These are phyloP conservation scores for Anarrhichthys ocellatus DNA, from an alignment of 2,113 vertebrate species.

Conservation along the genomic window DNA sequence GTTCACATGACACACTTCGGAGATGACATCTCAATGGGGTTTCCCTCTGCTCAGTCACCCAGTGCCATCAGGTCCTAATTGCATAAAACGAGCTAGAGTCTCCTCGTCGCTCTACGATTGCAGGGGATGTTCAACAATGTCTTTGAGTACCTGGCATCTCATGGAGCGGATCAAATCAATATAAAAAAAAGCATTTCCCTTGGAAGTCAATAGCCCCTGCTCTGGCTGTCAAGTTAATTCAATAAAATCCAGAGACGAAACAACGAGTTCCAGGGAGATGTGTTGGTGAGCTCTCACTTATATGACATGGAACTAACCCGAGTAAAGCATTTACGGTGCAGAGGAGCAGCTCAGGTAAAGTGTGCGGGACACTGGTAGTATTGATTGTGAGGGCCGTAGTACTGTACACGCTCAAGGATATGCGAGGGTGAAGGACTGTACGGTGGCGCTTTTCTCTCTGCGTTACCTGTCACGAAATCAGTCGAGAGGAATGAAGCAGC, in stretches of 20 bases:
- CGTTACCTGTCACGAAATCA: slow-evolving; percentile 68
- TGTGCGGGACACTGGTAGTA: slow-evolving; percentile 28
- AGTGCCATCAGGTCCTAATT: slow-evolving; percentile 59
- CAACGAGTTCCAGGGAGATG: slow-evolving; percentile 8
- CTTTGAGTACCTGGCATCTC: slow-evolving; percentile 59
- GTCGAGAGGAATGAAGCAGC: slow-evolving; percentile 60
- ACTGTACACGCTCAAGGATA: slow-evolving; percentile 22
- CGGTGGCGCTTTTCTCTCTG: slow-evolving; percentile 26
- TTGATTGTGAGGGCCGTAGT: slow-evolving; percentile 25
- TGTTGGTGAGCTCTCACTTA: slow-evolving; percentile 20
- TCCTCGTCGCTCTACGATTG: slow-evolving; percentile 1
- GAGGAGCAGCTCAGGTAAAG: background rate
- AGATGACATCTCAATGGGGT: slow-evolving; percentile 58
- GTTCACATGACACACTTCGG: slow-evolving; percentile 71
- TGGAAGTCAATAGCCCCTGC: slow-evolving; percentile 33
- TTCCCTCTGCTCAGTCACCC: slow-evolving; percentile 65
- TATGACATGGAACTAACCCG: background rate
- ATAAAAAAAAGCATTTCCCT: slow-evolving; percentile 54
- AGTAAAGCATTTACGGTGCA: background rate
- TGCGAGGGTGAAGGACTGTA: slow-evolving; percentile 21
- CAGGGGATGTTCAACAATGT: slow-evolving; percentile 36
- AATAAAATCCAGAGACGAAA: slow-evolving; percentile 44
- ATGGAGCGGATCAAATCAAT: slow-evolving; percentile 59
- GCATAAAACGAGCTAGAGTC: slow-evolving; percentile 50
- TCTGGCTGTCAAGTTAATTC: slow-evolving; percentile 57